Evolutionary conservation across 2,797 vertebrate genomes (phyloP), one percentile per base, ranked within the genome.

Genomic region (Sebastes nivosus): DNA sequence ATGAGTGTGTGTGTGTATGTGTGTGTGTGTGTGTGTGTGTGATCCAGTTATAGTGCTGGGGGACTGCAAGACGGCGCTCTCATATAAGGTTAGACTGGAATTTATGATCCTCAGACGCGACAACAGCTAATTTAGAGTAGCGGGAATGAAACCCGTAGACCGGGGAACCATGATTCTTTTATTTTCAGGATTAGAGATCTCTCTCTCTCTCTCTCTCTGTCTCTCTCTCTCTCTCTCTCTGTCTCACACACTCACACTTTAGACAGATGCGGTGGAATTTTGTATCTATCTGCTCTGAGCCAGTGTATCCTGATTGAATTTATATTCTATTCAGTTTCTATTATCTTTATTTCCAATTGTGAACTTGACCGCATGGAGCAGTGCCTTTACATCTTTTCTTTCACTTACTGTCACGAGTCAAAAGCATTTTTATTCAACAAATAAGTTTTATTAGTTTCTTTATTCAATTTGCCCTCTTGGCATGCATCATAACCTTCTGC

Each of bases 41-140:
- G 96, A 97, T 97, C 95, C 95, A 94, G 95, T 97, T 97, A 94
- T 93, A 75, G 95, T 94, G 95, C 94, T 95, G 90, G 88, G 94
- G 97, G 95, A 96, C 95, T 93, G 94, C 95, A 92, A 88, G 94
- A 94, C 95, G 88, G 89, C 72, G 93, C 93, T 96, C 94, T 94
- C 89, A 96, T 97, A 97, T 97, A 97, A 95, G 95, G 95, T 97
- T 97, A 95, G 75, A 82, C 69, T 85, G 92, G 90, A 95, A 95
- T 96, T 96, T 96, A 96, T 95, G 93, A 94, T 94, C 82, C 87
- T 75, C 81, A 89, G 85, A 90, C 58, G 82, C 59, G 85, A 89
- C 89, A 70, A 79, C 85, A 87, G 86, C 90, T 90, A 90, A 94
- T 92, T 94, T 93, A 92, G 88, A 92, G 87, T 77, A 88, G 89